Evolutionary conservation across 2,888 invertebrate species (phyloP), one percentile per base, ranked within the genome.

Genomic region (Nyleta sp.): DNA sequence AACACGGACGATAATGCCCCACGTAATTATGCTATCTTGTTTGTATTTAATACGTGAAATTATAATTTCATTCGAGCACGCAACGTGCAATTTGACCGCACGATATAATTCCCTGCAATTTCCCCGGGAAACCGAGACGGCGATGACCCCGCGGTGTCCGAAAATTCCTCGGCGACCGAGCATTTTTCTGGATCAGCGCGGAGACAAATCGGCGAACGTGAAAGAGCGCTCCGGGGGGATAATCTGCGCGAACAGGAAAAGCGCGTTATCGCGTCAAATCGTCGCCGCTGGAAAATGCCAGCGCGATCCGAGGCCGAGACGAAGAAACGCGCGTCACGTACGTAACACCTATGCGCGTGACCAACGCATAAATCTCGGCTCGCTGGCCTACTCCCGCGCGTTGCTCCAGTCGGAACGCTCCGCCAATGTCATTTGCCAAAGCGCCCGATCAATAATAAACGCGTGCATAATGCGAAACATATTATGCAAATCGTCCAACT

Each of bases 361-460:
- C 52, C 70, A 24, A 77, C 76, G 62, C 71, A 81, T 81, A 75
- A 82, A 82, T 82, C 81, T 79, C 68, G 17, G 59, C 74, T 77
- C 68, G 74, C 76, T 82, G 82, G 81, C 78, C 82, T 81, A 82
- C 81, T 82, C 77, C 50, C 68, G 70, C 50, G 73, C 57, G 48
- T 46, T 53, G 52, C 53, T 71, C 28, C 52, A 60, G 35, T 48
- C 75, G 46, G 74, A 17, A 44, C 42, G 55, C 40, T 53, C 42
- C 52, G 55, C 35, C 55, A 52, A 55, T 71, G 77, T 74, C 60
- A 77, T 44, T 72, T 65, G 55, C 72, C 62, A 57, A 60, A 67
- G 72, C 62, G 50, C 35, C 46, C 59, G 72, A 67, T 72, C 72
- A 68, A 78, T 78, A 78, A 67, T 65, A 31, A 59, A 18, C 68